Conservation (phyloP, 2,113 vertebrate genomes). For the Hippocampus abdominalis region DNA sequence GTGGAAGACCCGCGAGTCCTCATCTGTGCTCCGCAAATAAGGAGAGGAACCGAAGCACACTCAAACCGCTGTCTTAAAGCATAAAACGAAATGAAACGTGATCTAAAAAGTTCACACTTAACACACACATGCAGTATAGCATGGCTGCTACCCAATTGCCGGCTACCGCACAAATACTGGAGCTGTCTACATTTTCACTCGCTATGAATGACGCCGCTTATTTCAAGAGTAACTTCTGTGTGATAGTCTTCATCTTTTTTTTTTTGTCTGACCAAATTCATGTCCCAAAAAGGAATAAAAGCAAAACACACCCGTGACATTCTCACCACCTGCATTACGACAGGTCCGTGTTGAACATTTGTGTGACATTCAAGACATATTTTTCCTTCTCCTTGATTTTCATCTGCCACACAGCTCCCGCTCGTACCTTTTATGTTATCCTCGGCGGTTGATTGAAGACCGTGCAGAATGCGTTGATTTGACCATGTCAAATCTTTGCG, state of each 20-base stretch:
- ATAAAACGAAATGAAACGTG: not conserved
- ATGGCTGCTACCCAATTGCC: not conserved
- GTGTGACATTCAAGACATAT: conserved; percentile 10
- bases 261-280: not conserved
- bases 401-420: conserved; percentile 21
- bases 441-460: conserved; percentile 12
- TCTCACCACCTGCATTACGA: not conserved
- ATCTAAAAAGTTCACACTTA: not conserved
- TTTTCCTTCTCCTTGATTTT: conserved; percentile 30
- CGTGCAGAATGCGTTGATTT: conserved; percentile 27
- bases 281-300: not conserved
- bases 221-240: not conserved
- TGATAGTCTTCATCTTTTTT: not conserved
- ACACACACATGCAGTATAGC: not conserved
- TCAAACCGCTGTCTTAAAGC: conserved; percentile 17
- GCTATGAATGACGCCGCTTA: not conserved
- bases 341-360: conserved; percentile 11
- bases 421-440: conserved; percentile 16
- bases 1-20: conserved; percentile 29
- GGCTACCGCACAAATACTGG: too few relatives aligned
- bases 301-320: not conserved
- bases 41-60: conserved; percentile 17
- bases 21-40: conserved; percentile 25
- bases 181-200: not conserved
- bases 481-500: conserved; percentile 20